A percentile compares a stretch with the other conserved stretches of the same genome.
These are phyloP conservation scores for Paratrypauchen microcephalus DNA, from an alignment of 2,797 vertebrate genomes.

Conservation along the genomic window DNA sequence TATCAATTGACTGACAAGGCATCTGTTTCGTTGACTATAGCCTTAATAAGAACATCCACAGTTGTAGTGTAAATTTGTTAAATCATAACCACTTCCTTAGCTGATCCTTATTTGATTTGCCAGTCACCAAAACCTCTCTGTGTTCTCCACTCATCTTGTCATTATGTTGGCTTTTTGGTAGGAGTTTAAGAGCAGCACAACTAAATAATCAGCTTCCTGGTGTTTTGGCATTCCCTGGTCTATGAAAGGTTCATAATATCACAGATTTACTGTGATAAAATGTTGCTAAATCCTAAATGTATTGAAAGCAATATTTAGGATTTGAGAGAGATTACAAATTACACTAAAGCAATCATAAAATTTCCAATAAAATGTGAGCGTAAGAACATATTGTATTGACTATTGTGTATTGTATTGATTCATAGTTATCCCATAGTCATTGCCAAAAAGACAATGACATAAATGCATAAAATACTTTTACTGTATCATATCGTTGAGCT, in stretches of 20 bases:
- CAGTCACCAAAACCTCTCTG: too few relatives aligned
- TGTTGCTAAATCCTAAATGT: not conserved
- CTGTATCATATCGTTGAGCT: not conserved
- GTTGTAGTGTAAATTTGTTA: too few relatives aligned
- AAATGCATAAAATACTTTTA: not conserved
- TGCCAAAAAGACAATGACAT: not conserved
- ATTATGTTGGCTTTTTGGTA: too few relatives aligned
- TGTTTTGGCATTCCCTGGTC: conserved; percentile 12
- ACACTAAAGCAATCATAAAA: not conserved
- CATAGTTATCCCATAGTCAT: not conserved
- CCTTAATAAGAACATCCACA: too few relatives aligned
- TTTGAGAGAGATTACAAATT: not conserved
- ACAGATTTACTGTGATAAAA: not conserved
- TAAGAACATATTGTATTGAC: too few relatives aligned
- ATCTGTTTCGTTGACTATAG: too few relatives aligned
- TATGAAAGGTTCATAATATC: not conserved
- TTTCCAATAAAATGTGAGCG: not conserved
- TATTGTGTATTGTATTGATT: too few relatives aligned
- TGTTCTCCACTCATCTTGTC: too few relatives aligned
- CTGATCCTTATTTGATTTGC: too few relatives aligned
- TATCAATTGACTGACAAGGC: too few relatives aligned
- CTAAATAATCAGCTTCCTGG: conserved; percentile 34
- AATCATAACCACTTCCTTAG: too few relatives aligned
- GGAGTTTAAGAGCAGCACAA: conserved; percentile 36
- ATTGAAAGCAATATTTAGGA: not conserved